Evolutionary conservation across 1,140 invertebrate genomes (phyloP).

Genomic region (Centruroides sculpturatus): DNA sequence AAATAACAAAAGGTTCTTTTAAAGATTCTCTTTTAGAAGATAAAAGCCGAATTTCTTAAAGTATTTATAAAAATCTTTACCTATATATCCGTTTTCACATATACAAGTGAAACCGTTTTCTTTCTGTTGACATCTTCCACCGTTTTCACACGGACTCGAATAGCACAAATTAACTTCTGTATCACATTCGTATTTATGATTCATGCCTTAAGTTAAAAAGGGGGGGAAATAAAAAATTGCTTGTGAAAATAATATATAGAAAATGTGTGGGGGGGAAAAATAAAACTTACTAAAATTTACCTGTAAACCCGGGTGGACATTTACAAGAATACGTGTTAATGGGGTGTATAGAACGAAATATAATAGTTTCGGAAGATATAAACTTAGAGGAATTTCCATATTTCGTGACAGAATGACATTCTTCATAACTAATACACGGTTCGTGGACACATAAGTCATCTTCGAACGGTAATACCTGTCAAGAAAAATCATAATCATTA

Average conservation of each 20-base stretch:
- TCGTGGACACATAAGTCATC: constrained; percentile 93
- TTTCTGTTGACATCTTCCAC: constrained; percentile 65
- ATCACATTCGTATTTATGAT: constrained; percentile 85
- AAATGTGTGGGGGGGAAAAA: not conserved
- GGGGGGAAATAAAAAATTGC: constrained; percentile 12
- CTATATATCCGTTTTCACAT: constrained; percentile 60
- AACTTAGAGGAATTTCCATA: constrained; percentile 88
- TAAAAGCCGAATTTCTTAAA: too few relatives aligned
- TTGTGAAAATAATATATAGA: constrained; percentile 21
- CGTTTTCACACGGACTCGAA: constrained; percentile 81
- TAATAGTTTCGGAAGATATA: constrained; percentile 71
- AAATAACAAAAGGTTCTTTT: too few relatives aligned
- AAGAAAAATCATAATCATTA: not conserved
- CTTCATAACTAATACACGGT: constrained; percentile 89
- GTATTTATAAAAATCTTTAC: constrained; percentile 34
- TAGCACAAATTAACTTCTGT: constrained; percentile 95
- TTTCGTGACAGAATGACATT: constrained; percentile 78
- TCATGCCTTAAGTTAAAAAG: constrained; percentile 40
- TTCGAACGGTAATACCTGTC: constrained; percentile 81
- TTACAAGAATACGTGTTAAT: constrained; percentile 85
- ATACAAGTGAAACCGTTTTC: constrained; percentile 88
- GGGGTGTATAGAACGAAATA: constrained; percentile 89
- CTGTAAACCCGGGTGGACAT: constrained; percentile 46
- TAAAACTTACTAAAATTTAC: constrained; percentile 20
- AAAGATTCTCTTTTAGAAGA: too few relatives aligned